Percentiles rank a stretch among this genome's conserved stretches.
Conservation (phyloP, 2,113 vertebrate species). For the Baryphthengus martii region DNA sequence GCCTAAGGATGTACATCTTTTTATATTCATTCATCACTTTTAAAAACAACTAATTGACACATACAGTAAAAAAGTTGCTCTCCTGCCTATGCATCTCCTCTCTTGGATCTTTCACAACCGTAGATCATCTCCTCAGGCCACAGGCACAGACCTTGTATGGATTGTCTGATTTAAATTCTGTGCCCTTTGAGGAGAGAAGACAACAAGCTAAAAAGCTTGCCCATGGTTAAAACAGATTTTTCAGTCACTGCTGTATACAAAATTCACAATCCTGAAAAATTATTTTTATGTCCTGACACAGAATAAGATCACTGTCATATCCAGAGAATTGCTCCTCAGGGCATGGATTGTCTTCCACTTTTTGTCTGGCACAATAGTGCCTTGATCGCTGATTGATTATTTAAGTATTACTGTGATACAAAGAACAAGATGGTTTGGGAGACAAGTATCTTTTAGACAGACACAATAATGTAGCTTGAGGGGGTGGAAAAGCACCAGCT, state of each 20-base stretch:
- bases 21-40: background rate
- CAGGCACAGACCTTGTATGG: background rate
- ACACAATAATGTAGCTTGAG: background rate
- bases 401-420: background rate
- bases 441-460: background rate
- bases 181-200: background rate
- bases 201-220: background rate
- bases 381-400: background rate
- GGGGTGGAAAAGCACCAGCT: fast-evolving
- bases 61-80: background rate
- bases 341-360: background rate
- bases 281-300: background rate
- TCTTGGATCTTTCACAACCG: background rate
- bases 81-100: background rate
- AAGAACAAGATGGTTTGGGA: background rate
- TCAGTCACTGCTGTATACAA: background rate
- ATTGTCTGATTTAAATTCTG: background rate
- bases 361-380: background rate
- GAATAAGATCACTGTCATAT: background rate
- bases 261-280: background rate
- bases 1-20: background rate
- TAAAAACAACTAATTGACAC: background rate
- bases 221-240: background rate
- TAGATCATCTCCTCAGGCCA: background rate
- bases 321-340: background rate